phyloP scores from a whole-genome alignment of 2,113 vertebrate genomes.

The Strix uralensis region DNA sequence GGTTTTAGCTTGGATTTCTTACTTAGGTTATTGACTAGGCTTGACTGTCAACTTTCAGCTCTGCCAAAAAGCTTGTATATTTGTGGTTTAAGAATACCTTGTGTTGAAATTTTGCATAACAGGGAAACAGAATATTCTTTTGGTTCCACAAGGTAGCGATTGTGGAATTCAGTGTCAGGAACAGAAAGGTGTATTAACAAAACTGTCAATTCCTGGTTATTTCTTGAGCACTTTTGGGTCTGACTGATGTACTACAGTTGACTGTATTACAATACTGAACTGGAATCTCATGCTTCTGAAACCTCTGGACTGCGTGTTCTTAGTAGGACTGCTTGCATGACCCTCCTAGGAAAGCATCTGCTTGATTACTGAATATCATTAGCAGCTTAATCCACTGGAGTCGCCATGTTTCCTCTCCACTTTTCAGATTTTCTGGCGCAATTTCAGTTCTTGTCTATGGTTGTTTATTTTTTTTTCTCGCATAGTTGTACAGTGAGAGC shows the following conservation, averaged over 20 bases:
- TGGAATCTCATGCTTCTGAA: not conserved
- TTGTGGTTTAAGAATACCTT: not conserved
- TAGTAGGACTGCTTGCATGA: not conserved
- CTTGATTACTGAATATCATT: not conserved
- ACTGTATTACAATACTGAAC: not conserved
- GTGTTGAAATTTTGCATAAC: not conserved
- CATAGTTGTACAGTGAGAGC: constrained; percentile 36
- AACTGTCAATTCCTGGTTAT: not conserved
- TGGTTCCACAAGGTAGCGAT: not conserved
- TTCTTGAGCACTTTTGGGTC: not conserved
- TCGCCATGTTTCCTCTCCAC: not conserved
- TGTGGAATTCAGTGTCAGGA: not conserved
- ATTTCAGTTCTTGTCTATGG: constrained; percentile 31
- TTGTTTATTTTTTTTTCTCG: constrained; percentile 32
- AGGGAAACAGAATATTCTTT: not conserved
- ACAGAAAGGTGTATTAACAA: not conserved
- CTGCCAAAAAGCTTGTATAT: not conserved
- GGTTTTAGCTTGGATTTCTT: not conserved
- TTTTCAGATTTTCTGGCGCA: not conserved
- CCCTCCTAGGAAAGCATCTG: not conserved
- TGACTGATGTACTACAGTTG: not conserved
- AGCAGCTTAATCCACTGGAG: not conserved
- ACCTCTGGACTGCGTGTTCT: not conserved
- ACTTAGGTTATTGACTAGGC: not conserved
- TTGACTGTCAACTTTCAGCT: not conserved